Percentiles rank a stretch among this genome's conserved stretches.
Evolutionary conservation across 2,797 vertebrate species (phyloP).

Genomic region (Craterocephalus amniculus): DNA sequence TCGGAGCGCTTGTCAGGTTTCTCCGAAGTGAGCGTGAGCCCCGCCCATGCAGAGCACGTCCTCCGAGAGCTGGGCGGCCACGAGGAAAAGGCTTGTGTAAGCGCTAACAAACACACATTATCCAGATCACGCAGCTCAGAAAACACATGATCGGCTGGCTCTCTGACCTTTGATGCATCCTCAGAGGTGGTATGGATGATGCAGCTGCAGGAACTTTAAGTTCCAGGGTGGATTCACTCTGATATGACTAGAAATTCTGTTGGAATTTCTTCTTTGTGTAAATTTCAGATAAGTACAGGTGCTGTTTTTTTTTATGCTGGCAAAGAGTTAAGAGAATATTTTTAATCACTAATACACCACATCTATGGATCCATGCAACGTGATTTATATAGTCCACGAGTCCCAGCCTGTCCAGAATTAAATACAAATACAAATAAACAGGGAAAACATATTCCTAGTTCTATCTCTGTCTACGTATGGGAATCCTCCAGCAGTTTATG

Average conservation of each 20-base stretch:
- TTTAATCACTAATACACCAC: neutral
- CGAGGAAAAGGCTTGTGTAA: conserved; percentile 90
- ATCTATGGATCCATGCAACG: neutral
- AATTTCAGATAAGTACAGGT: neutral
- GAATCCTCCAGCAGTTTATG: neutral
- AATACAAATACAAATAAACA: neutral
- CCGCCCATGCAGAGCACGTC: conserved; percentile 90
- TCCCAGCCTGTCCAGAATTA: too few relatives aligned
- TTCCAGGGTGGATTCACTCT: conserved; percentile 1
- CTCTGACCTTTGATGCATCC: conserved; percentile 34
- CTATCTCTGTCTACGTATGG: neutral
- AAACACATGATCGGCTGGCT: conserved; percentile 9
- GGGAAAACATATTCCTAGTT: too few relatives aligned
- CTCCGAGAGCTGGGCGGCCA: conserved; percentile 87
- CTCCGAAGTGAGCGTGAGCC: conserved; percentile 90
- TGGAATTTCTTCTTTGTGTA: neutral
- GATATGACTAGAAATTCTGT: neutral
- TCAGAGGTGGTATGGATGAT: conserved; percentile 16
- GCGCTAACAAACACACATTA: conserved; percentile 42
- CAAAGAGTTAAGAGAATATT: neutral
- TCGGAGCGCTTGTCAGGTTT: conserved; percentile 85
- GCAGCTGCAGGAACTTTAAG: neutral
- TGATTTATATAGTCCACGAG: neutral
- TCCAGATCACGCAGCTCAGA: conserved; percentile 3
- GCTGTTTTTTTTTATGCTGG: neutral